A percentile compares a stretch with the other conserved stretches of the same genome.
phyloP scores from a whole-genome alignment of 2,797 vertebrate species.

The Propithecus perrieri region DNA sequence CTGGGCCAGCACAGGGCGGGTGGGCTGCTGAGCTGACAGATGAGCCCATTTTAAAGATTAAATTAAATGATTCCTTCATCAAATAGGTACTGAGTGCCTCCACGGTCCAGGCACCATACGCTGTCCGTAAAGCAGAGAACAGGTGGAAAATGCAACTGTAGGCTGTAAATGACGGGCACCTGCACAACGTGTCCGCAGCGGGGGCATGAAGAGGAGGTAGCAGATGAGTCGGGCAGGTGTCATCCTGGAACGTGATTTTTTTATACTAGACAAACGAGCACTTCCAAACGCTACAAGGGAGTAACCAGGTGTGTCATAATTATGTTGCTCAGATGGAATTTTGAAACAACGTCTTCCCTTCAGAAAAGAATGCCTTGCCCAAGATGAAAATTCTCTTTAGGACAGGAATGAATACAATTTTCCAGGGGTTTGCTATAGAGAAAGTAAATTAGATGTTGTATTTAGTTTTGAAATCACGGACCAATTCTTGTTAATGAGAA shows the following conservation, averaged over 20 bases:
- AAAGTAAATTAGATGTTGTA: not conserved
- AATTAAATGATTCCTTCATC: not conserved
- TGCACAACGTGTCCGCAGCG: fast-evolving
- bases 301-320: not conserved
- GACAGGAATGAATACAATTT: not conserved
- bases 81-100: not conserved
- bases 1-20: too few species aligned
- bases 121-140: not conserved
- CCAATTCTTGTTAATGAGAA: not conserved
- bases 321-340: not conserved
- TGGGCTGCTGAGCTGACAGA: not conserved
- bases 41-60: not conserved
- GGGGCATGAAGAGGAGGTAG: not conserved
- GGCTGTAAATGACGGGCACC: fast-evolving
- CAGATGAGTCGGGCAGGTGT: too few species aligned
- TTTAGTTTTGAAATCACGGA: not conserved
- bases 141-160: fast-evolving
- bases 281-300: not conserved
- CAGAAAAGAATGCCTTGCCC: not conserved
- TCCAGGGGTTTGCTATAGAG: not conserved
- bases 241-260: not conserved
- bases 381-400: not conserved
- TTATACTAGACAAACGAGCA: not conserved
- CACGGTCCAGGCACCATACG: fast-evolving
- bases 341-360: not conserved